Evolutionary conservation across 2,113 vertebrate species (phyloP), one percentile per base, ranked within the genome.

Genomic region (Pseudonaja textilis): DNA sequence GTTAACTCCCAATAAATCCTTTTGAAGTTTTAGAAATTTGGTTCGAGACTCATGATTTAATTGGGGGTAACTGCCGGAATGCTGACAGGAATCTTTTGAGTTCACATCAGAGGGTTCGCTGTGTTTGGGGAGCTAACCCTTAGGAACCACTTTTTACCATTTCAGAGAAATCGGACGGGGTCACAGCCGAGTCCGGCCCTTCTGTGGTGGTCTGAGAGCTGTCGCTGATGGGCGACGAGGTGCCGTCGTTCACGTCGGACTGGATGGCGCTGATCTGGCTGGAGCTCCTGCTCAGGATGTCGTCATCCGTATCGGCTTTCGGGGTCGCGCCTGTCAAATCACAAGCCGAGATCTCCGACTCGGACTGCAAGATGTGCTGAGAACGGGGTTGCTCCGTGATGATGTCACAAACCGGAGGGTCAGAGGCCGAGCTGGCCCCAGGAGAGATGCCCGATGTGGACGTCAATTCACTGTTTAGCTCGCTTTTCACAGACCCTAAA

Each of bases 191-290:
- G 94, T 99, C 99, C 0, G 99, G 99, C 12, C 99, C 99, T 96
- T 99, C 99, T 0, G 99, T 99, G 92, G 99, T 99, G 23, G 99
- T 99, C 97, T 99, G 99, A 90, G 99, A 99, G 93, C 99, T 99
- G 96, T 99, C 99, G 5, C 99, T 99, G 93, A 98, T 96, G 1
- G 99, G 99, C 0, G 99, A 99, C 1, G 99, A 99, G n/a, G 98
- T 98, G 88, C 97, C 97, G 61, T 97, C 97, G 1, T 98, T 98
- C 92, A 98, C 89, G 93, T 98, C 97, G 6, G 98, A 99, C 10
- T 98, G 98, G 4, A 98, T 97, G 0, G 98, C 97, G 54, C 98
- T 98, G 93, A 98, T 96, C 91, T 98, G 98, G 81, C 99, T 99
- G 93, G 99, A 99, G 95, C 99, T 99, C 23, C 96, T 98, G 93